These are phyloP conservation scores for Drosophila pseudoananassae DNA, from an alignment of 1,140 invertebrate species.

Conservation along the genomic window DNA sequence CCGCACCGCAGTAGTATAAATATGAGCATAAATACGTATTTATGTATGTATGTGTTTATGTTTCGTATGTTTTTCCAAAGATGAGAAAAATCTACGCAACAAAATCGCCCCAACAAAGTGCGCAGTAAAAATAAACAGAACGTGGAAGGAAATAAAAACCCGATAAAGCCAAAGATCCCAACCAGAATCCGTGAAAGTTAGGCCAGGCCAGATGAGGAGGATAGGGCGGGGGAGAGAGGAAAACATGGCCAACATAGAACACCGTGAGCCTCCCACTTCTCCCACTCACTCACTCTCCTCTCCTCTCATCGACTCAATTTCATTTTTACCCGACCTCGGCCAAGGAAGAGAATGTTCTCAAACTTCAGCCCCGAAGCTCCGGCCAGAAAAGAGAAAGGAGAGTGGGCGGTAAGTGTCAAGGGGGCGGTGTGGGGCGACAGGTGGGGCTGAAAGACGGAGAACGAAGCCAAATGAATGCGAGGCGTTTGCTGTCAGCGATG, in stretches of 20 bases:
- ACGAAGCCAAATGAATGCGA: conserved; percentile 69
- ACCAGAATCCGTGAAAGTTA: conserved; percentile 29
- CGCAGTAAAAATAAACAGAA: conserved; percentile 63
- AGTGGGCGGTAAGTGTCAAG: not conserved
- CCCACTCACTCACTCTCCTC: too few relatives aligned
- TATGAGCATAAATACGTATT: not conserved
- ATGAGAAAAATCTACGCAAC: conserved; percentile 40
- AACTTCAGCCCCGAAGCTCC: conserved; percentile 46
- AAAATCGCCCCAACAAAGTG: conserved; percentile 48
- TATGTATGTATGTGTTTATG: conserved; percentile 2
- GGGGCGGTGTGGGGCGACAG: not conserved
- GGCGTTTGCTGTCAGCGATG: conserved; percentile 25
- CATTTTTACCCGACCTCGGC: conserved; percentile 56
- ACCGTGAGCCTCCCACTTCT: conserved; percentile 58
- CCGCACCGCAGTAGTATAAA: not conserved
- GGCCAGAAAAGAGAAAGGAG: conserved; percentile 14
- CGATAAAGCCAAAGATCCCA: conserved; percentile 43
- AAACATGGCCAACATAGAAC: conserved; percentile 60
- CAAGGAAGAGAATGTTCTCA: conserved; percentile 55
- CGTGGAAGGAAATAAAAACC: conserved; percentile 12
- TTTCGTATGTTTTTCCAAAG: conserved; percentile 8
- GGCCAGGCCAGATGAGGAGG: conserved; percentile 1
- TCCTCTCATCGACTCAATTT: not conserved
- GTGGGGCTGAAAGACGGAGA: conserved; percentile 18
- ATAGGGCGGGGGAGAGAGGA: not conserved